Conservation (phyloP, 2,797 vertebrate species). For the Propithecus perrieri region DNA sequence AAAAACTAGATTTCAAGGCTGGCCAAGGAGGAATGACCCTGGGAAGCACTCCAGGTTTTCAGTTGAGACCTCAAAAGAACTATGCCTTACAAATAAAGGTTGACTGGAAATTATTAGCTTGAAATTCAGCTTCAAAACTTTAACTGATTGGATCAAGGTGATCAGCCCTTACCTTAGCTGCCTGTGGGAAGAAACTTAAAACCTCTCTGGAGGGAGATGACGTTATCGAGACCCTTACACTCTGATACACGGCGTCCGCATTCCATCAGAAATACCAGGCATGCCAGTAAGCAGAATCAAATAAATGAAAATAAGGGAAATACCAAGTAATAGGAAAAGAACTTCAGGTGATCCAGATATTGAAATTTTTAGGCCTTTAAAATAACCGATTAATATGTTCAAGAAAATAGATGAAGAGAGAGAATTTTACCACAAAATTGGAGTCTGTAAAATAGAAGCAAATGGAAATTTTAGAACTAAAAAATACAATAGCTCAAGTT, state of each 20-base stretch:
- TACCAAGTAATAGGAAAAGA: not conserved
- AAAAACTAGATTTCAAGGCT: not conserved
- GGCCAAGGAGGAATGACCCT: not conserved
- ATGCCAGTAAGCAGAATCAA: not conserved
- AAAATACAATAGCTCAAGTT: not conserved
- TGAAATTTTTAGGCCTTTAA: not conserved
- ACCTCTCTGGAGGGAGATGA: not conserved
- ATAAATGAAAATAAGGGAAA: not conserved
- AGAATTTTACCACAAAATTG: not conserved
- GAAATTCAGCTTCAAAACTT: not conserved
- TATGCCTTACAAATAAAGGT: not conserved
- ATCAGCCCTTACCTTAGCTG: not conserved
- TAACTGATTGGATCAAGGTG: not conserved
- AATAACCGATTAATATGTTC: not conserved
- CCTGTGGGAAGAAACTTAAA: not conserved
- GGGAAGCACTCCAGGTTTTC: not conserved
- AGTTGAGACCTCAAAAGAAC: not conserved
- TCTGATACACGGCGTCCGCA: not conserved
- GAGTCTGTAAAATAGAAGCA: not conserved
- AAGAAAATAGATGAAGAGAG: not conserved
- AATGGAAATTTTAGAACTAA: not conserved
- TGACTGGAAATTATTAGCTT: not conserved
- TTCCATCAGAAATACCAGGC: not conserved
- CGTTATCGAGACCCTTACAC: not conserved
- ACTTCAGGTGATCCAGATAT: not conserved